Evolutionary conservation across 2,888 invertebrate genomes (phyloP).

Genomic region (Philhelius pedissequus): DNA sequence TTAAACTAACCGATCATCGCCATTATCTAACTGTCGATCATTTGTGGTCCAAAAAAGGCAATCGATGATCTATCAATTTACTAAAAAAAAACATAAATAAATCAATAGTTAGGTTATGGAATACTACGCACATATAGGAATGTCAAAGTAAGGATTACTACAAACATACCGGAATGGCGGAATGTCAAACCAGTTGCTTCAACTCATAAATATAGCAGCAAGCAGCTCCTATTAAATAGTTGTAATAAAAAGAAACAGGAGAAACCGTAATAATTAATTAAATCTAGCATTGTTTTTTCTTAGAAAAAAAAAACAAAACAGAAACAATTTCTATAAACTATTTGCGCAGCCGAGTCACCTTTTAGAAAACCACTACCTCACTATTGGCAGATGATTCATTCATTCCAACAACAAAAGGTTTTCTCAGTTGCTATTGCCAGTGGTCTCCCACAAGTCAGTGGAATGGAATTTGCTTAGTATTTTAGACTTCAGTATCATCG

Average conservation of each 20-base stretch:
- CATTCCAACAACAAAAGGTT: conserved; percentile 11
- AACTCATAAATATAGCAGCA: neutral
- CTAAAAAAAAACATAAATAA: neutral
- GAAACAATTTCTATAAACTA: conserved; percentile 29
- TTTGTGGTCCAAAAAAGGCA: conserved; percentile 30
- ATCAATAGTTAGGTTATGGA: neutral
- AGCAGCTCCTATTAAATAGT: conserved; percentile 23
- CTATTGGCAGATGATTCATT: conserved; percentile 24
- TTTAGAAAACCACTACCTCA: neutral
- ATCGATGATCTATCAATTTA: conserved; percentile 29
- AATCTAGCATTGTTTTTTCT: conserved; percentile 4
- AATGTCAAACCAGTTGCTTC: conserved; percentile 31
- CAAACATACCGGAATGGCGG: too few species aligned
- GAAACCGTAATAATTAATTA: conserved; percentile 58
- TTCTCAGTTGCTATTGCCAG: conserved; percentile 4
- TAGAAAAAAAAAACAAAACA: neutral
- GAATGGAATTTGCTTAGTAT: conserved; percentile 12
- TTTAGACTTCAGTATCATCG: conserved; percentile 6
- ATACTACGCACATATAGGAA: too few species aligned
- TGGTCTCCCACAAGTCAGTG: neutral
- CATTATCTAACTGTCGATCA: neutral
- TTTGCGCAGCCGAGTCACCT: conserved; percentile 44
- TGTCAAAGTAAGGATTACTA: too few species aligned
- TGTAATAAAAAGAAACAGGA: neutral
- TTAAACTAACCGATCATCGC: conserved; percentile 19